These are phyloP conservation scores for Diogma glabrata DNA, from an alignment of 2,888 invertebrate species.

Conservation along the genomic window DNA sequence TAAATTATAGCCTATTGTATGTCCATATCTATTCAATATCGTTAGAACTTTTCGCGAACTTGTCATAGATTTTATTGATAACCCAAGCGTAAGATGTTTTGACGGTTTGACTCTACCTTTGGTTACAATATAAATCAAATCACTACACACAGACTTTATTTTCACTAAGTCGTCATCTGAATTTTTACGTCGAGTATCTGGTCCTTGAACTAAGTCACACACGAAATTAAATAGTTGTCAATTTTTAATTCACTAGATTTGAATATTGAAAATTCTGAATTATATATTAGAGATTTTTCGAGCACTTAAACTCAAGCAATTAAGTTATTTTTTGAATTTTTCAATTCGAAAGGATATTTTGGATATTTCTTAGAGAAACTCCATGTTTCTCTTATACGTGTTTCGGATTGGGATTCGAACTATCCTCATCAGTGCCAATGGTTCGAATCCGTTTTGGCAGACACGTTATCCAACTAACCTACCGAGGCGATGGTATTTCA, in stretches of 20 bases:
- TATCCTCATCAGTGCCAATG: too few species aligned
- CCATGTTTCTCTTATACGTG: too few species aligned
- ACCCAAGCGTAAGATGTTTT: background rate
- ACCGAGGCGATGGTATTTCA: too few species aligned
- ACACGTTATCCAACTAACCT: too few species aligned
- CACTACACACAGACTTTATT: background rate
- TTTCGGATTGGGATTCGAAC: too few species aligned
- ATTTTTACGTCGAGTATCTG: background rate
- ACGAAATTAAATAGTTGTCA: background rate
- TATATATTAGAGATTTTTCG: background rate
- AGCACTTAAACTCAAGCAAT: background rate
- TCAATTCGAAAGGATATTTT: too few species aligned
- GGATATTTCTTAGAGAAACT: too few species aligned
- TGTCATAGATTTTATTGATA: background rate
- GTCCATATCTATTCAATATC: too few species aligned
- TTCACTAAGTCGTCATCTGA: background rate
- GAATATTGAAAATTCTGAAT: too few species aligned
- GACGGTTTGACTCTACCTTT: background rate
- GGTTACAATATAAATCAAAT: background rate
- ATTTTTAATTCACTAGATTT: background rate
- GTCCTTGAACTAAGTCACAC: background rate
- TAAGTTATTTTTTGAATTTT: too few species aligned
- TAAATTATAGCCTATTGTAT: conserved; percentile 10
- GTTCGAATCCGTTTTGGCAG: too few species aligned
- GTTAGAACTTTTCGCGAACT: too few species aligned